phyloP scores from a whole-genome alignment of 2,888 invertebrate genomes.

The Mythimna ferrago region DNA sequence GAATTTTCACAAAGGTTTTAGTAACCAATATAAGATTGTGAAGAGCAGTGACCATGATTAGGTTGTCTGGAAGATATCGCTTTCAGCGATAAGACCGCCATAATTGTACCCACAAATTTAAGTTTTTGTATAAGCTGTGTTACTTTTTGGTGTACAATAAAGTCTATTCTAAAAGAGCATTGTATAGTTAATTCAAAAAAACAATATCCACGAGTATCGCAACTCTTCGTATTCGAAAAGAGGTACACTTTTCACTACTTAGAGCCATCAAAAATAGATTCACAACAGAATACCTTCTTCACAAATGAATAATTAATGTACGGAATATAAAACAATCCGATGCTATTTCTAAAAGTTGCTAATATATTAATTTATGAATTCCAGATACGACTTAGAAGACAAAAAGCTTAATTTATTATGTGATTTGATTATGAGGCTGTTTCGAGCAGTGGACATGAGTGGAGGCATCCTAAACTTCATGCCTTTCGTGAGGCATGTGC shows the following conservation, averaged over 20 bases:
- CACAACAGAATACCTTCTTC: not conserved
- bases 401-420: constrained; percentile 89
- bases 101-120: no score
- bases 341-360: not conserved
- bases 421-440: constrained; percentile 91
- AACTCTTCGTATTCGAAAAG: no score
- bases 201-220: no score
- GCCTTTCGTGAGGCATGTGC: constrained; percentile 92
- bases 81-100: no score
- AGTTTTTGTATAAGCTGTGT: no score
- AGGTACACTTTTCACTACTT: not conserved
- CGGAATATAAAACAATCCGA: not conserved
- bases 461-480: constrained; percentile 93
- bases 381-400: constrained; percentile 91
- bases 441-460: constrained; percentile 92
- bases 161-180: no score
- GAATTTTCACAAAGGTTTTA: not conserved
- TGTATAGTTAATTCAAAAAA: no score
- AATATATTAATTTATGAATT: constrained; percentile 41
- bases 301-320: not conserved
- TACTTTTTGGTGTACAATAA: no score
- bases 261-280: not conserved
- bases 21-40: not conserved
- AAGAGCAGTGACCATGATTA: not conserved
- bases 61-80: no score